Base-by-base conservation (phyloP, 2,113 vertebrate species). In the Cyprinodon tularosa region DNA sequence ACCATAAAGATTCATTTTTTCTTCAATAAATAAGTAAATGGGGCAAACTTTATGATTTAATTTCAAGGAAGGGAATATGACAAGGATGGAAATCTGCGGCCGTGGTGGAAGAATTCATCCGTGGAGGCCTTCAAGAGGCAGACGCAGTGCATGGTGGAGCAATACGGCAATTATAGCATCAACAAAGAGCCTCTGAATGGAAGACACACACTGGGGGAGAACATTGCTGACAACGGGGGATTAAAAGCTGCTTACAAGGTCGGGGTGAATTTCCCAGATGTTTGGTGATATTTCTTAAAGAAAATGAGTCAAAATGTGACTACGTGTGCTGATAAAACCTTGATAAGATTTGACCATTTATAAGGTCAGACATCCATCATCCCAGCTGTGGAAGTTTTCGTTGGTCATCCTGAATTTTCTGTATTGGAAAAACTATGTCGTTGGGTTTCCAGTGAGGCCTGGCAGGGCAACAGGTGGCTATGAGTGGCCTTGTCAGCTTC, bases 151-250 rank as follows among this genome's bases (percentile, higher is more conserved):
- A 97, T 99, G 96, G 96, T 97, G 83, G 95, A 96, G 78, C 98
- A 99, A 81, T 99, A 99, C 0, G 44, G 95, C 80, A 97, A 97
- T 89, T 99, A 98, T 90, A 96, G 93, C 0, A 72, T 99, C 83
- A 97, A 98, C 0, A 91, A 95, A 0, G 98, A 99, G 90, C 91
- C 95, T 0, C 84, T 99, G 79, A 99, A 98, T 0, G 98, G 98
- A 72, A 95, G 90, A n/a, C 97, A 97, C 81, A 99, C 98, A 0
- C 94, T 99, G 0, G 98, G 98, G 10, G 98, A 99, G 90, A 99
- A 99, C 91, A 99, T 99, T 0, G 98, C 98, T 0, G 98, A 99
- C 90, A 99, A 99, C 0, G 98, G 98, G 0, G 98, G 98, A 66
- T 95, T 99, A 68, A 98, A 98, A 64, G 96, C 98, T 0, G 98